Conservation (phyloP, 1,140 invertebrate species). For the Lepidurus couesii region DNA sequence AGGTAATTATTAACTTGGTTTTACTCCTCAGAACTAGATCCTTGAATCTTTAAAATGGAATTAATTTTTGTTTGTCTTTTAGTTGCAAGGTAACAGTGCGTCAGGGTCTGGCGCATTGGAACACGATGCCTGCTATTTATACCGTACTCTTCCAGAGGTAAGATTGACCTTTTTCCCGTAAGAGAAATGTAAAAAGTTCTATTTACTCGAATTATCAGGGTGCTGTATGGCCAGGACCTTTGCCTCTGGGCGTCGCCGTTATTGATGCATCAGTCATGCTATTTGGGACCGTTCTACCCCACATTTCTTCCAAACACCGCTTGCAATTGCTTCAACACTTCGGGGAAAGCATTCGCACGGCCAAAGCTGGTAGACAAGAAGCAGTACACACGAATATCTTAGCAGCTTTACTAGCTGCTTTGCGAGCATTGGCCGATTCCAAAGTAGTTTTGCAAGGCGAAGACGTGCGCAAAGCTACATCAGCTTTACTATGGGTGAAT, state of each 20-base stretch:
- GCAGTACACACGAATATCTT: conserved; percentile 97
- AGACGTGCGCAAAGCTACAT: conserved; percentile 26
- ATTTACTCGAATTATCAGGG: conserved; percentile 26
- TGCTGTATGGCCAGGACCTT: conserved; percentile 62
- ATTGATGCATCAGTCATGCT: conserved; percentile 89
- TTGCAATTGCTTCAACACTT: conserved; percentile 97
- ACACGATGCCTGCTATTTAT: conserved; percentile 88
- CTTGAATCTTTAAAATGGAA: neutral
- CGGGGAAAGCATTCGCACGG: conserved; percentile 84
- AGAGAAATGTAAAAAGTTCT: neutral
- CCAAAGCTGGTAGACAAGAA: conserved; percentile 84
- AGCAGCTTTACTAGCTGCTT: conserved; percentile 80
- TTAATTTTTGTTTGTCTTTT: conserved; percentile 40
- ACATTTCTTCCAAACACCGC: conserved; percentile 89
- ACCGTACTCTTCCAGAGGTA: conserved; percentile 59
- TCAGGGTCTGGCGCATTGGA: conserved; percentile 91
- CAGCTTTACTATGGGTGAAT: neutral
- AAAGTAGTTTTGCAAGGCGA: conserved; percentile 61
- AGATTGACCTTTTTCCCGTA: conserved; percentile 40
- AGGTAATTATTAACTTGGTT: conserved; percentile 57
- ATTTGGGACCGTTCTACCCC: conserved; percentile 89
- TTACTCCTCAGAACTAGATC: conserved; percentile 34
- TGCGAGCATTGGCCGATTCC: conserved; percentile 80
- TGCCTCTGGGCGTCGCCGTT: conserved; percentile 92
- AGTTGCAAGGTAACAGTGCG: conserved; percentile 85